Evolutionary conservation across 2,797 vertebrate species (phyloP).

Genomic region (Erethizon dorsatum): DNA sequence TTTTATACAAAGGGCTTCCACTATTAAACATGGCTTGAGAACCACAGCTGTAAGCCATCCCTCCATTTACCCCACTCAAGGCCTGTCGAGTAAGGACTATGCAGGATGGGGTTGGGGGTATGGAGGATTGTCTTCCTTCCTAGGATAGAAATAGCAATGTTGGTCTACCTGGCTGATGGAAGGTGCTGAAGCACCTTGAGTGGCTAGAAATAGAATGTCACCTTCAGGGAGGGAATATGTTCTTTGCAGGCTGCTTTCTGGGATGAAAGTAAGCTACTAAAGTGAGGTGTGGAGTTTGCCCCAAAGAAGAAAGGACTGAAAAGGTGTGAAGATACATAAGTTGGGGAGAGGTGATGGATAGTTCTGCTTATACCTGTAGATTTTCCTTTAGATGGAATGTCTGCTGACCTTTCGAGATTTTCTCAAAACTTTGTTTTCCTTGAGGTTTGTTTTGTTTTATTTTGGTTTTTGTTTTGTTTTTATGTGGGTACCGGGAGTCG

Average conservation of each 20-base stretch:
- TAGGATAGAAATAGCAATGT: not conserved
- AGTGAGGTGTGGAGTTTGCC: not conserved
- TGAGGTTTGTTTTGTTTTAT: no score
- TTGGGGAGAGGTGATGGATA: not conserved
- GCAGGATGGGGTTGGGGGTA: not conserved
- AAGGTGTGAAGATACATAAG: not conserved
- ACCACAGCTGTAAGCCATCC: not conserved
- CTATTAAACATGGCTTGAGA: not conserved
- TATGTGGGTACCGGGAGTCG: no score
- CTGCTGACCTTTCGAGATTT: constrained; percentile 26
- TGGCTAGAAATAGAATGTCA: not conserved
- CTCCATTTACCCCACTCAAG: not conserved
- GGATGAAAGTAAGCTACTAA: not conserved
- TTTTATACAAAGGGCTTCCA: not conserved
- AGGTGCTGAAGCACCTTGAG: not conserved
- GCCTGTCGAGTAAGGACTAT: not conserved
- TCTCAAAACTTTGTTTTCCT: constrained; percentile 19
- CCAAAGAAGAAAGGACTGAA: not conserved
- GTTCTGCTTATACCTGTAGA: not conserved
- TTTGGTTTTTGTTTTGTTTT: no score
- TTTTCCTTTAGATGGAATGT: constrained; percentile 5
- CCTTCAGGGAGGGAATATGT: not conserved
- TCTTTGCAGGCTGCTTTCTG: constrained; percentile 32
- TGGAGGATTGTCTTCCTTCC: not conserved
- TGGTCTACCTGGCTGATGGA: not conserved